Percentiles rank a stretch among this genome's conserved stretches.
phyloP scores from a whole-genome alignment of 2,797 vertebrate species.

The Antrozous pallidus region DNA sequence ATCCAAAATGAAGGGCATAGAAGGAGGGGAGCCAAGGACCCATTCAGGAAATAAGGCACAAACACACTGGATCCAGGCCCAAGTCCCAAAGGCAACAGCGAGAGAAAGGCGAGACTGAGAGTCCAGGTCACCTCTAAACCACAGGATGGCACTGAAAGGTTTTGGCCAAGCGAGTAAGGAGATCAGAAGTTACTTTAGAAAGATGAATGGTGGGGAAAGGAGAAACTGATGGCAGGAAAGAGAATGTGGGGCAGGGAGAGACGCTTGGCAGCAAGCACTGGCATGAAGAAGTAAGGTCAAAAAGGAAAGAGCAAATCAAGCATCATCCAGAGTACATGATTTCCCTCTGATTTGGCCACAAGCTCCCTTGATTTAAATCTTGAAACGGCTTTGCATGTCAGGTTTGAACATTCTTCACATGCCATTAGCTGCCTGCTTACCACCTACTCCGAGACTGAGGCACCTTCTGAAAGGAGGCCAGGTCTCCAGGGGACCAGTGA shows the following conservation, averaged over 20 bases:
- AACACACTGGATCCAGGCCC: neutral
- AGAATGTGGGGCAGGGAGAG: neutral
- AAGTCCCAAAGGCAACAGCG: neutral
- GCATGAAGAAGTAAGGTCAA: neutral
- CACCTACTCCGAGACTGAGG: slow-evolving; percentile 30
- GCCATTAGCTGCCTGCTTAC: slow-evolving; percentile 48
- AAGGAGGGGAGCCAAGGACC: neutral
- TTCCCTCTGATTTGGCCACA: slow-evolving; percentile 1
- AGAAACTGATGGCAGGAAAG: neutral
- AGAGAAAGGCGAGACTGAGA: neutral
- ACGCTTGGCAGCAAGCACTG: neutral
- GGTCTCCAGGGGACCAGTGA: neutral
- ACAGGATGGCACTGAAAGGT: neutral
- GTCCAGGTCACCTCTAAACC: neutral
- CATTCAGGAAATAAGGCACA: neutral
- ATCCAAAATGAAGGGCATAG: neutral
- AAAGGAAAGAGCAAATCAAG: neutral
- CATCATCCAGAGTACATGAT: neutral
- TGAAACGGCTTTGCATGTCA: slow-evolving; percentile 57
- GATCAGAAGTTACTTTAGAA: neutral
- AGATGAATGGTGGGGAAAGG: neutral
- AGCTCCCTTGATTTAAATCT: slow-evolving; percentile 30
- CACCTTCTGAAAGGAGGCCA: slow-evolving; percentile 57
- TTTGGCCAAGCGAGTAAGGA: neutral
- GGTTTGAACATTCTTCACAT: slow-evolving; percentile 54